Conservation (phyloP, 2,888 invertebrate genomes). For the Leptura quadrifasciata region DNA sequence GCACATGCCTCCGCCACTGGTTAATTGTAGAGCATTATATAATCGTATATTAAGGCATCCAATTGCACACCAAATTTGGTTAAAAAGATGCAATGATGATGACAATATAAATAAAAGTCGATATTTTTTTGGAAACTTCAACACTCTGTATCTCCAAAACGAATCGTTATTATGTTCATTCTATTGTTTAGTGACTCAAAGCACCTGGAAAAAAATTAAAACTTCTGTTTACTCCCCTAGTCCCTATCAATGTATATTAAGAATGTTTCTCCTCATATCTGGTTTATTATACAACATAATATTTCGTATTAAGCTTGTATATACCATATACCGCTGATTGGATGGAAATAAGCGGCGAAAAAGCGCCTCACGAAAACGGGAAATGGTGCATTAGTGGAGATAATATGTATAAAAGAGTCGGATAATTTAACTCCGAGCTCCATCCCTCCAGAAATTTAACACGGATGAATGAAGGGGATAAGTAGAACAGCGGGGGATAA, state of each 20-base stretch:
- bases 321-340: conserved; percentile 46
- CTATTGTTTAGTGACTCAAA: no score
- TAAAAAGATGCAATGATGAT: no score
- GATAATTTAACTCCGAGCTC: conserved; percentile 58
- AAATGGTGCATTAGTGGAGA: conserved; percentile 51
- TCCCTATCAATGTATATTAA: conserved; percentile 31
- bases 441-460: conserved; percentile 61
- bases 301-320: conserved; percentile 37
- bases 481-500: conserved; percentile 65
- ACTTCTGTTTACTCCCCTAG: no score
- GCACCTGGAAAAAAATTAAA: no score
- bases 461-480: conserved; percentile 68
- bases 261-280: conserved; percentile 29
- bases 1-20: no score
- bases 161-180: no score
- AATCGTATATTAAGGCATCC: no score
- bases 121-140: no score
- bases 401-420: conserved; percentile 58
- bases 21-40: no score
- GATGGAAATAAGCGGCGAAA: conserved; percentile 52
- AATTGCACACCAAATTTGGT: no score
- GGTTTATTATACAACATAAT: conserved; percentile 44
- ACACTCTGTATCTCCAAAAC: no score
- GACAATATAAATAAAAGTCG: no score
- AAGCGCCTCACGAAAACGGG: conserved; percentile 49